phyloP scores from a whole-genome alignment of 2,888 invertebrate species.

The Fabriciana adippe region DNA sequence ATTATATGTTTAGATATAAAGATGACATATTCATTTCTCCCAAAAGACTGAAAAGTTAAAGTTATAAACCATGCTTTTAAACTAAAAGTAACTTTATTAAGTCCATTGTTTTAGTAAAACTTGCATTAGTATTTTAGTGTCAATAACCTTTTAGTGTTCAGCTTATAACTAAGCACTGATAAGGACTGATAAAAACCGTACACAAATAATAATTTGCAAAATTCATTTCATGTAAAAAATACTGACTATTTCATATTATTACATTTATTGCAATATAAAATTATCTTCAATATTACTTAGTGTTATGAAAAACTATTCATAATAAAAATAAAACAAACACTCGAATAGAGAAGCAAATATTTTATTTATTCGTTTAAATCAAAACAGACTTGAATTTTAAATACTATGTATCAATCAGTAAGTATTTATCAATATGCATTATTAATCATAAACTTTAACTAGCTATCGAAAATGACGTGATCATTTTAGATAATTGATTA shows the following conservation, averaged over 20 bases:
- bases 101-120: constrained; percentile 4
- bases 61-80: not conserved
- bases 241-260: too few relatives aligned
- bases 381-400: not conserved
- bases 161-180: constrained; percentile 17
- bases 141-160: constrained; percentile 23
- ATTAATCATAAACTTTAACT: constrained; percentile 5
- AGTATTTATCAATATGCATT: constrained; percentile 1
- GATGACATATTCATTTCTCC: too few relatives aligned
- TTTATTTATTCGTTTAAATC: not conserved
- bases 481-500: constrained; percentile 10
- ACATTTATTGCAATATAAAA: too few relatives aligned
- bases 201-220: constrained; percentile 16
- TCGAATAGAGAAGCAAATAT: too few relatives aligned
- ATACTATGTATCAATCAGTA: not conserved
- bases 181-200: constrained; percentile 4
- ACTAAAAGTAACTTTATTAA: constrained; percentile 10
- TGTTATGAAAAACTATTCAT: too few relatives aligned
- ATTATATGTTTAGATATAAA: too few relatives aligned
- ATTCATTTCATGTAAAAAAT: not conserved
- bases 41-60: too few relatives aligned
- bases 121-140: constrained; percentile 12
- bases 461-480: not conserved
- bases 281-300: too few relatives aligned
- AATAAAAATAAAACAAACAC: too few relatives aligned